Base-by-base conservation (phyloP, 2,113 vertebrate genomes). In the Oreochromis spilurus region DNA sequence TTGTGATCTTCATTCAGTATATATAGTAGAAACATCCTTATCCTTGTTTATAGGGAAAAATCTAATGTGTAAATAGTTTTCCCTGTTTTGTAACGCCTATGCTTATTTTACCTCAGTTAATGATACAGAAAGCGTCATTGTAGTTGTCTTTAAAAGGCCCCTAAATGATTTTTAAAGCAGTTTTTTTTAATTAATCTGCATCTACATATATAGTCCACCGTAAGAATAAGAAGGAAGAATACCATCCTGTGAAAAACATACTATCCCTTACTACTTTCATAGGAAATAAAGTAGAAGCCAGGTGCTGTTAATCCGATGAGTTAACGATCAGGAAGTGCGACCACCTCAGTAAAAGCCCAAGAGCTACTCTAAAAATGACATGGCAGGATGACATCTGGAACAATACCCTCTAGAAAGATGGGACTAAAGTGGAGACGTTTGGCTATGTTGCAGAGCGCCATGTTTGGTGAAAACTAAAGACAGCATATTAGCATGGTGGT, bases 1-100 rank as follows among this genome's bases (percentile, higher is more conserved):
- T 77, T 84, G 10, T 79, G 82, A 91, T 88, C 82, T 86, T 85
- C 85, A 82, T 89, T 90, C 81, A 78, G 34, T 53, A 65, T 80
- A 58, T 82, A 43, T 24, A 72, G 84, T 86, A 13, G 43, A 86
- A 77, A 24, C 19, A 26, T 50, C 43, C 70, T 85, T 89, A 72
- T 48, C 57, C 50, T 19, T 16, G 60, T 85, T 65, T 57, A 81
- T 5, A 19, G 72, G 48, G 9, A 38, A 79, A 57, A 54, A 60
- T 45, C 29, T 52, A 45, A 60, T 81, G 43, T 38, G 7, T 58
- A 24, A 45, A 57, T 83, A n/a, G 40, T 40, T 82, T 26, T 57
- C 36, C 3, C 16, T 29, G 2, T 82, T 50, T 67, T 26, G 6
- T n/a, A 29, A 17, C n/a, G 36, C 16, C 29, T 48, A 50, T 1